Evolutionary conservation across 2,113 vertebrate species (phyloP).

Genomic region (Emydocephalus ijimae): DNA sequence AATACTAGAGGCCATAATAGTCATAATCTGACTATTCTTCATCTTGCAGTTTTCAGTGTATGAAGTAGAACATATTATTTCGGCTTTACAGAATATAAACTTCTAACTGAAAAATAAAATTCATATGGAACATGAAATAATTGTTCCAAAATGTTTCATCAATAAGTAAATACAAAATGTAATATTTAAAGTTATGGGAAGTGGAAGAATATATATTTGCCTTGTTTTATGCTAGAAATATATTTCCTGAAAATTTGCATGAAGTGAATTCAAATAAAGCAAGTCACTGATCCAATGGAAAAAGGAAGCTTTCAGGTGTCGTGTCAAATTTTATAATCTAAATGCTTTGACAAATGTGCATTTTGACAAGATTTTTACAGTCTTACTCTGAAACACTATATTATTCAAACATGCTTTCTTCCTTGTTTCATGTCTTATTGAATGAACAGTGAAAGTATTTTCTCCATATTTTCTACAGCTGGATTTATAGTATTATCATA

Average conservation of each 20-base stretch:
- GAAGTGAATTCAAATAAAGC: not conserved
- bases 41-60: not conserved
- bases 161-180: not conserved
- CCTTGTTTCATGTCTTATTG: not conserved
- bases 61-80: not conserved
- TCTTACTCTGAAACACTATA: not conserved
- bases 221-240: not conserved
- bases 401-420: not conserved
- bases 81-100: not conserved
- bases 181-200: conserved; percentile 17
- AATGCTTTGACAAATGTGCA: not conserved
- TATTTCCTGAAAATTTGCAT: not conserved
- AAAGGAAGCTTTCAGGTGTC: not conserved
- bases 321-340: not conserved
- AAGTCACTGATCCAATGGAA: not conserved
- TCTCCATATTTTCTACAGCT: not conserved
- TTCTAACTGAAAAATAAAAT: not conserved
- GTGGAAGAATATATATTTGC: not conserved
- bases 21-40: not conserved
- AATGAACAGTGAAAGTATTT: not conserved
- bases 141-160: not conserved
- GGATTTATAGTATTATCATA: not conserved
- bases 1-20: not conserved
- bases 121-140: not conserved
- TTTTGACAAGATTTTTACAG: not conserved